A percentile compares a stretch with the other conserved stretches of the same genome.
phyloP scores from a whole-genome alignment of 1,140 invertebrate species.

The Odontomachus brunneus region DNA sequence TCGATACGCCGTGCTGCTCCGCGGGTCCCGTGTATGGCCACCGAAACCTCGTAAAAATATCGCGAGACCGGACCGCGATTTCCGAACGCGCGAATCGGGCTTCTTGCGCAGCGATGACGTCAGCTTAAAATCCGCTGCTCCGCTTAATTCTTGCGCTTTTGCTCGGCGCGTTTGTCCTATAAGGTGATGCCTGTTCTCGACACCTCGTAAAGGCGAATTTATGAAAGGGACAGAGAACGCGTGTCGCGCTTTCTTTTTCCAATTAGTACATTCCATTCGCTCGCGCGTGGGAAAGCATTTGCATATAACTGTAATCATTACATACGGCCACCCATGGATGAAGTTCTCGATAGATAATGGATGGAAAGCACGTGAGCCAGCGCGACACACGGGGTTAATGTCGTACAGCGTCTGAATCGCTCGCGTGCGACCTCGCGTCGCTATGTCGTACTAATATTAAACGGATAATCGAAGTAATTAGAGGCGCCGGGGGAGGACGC shows the following conservation, averaged over 20 bases:
- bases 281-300: slow-evolving; percentile 42
- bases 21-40: slow-evolving; percentile 28
- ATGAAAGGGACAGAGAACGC: neutral
- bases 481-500: neutral
- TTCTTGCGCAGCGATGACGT: slow-evolving; percentile 17
- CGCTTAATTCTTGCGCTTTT: neutral
- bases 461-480: slow-evolving; percentile 43
- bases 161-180: neutral
- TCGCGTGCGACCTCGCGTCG: slow-evolving; percentile 15
- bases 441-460: neutral
- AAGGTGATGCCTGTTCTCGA: neutral
- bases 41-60: slow-evolving; percentile 65
- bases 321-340: neutral
- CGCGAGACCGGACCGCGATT: slow-evolving; percentile 44
- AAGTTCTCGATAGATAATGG: neutral
- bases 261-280: slow-evolving; percentile 32
- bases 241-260: slow-evolving; percentile 26
- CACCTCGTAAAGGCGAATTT: neutral
- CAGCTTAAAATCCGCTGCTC: slow-evolving; percentile 18
- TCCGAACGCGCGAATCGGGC: slow-evolving; percentile 16
- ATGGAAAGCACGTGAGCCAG: slow-evolving; percentile 16
- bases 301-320: slow-evolving; percentile 40
- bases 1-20: slow-evolving; percentile 66
- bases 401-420: slow-evolving; percentile 14
- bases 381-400: slow-evolving; percentile 34